A percentile compares a stretch with the other conserved stretches of the same genome.
Conservation (phyloP, 2,888 invertebrate genomes). For the Argyresthia albistria region DNA sequence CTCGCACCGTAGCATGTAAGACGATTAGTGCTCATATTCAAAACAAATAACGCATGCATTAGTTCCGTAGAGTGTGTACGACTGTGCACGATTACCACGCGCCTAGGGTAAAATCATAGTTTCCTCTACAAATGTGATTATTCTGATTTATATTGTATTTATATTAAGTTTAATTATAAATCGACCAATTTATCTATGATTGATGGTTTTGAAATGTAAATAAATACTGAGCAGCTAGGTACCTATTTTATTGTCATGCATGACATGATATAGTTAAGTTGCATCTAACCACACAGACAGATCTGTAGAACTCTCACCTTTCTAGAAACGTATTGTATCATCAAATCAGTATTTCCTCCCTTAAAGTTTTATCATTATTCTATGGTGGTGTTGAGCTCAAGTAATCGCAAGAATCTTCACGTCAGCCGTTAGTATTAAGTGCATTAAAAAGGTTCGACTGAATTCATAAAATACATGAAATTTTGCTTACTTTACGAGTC, state of each 20-base stretch:
- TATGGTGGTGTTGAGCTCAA: constrained; percentile 27
- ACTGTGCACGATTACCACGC: neutral
- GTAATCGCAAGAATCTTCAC: constrained; percentile 23
- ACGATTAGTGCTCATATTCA: neutral
- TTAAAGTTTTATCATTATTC: neutral
- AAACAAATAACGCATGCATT: no score
- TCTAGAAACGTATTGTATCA: no score
- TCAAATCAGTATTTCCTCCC: neutral
- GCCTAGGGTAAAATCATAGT: neutral
- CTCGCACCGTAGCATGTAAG: neutral
- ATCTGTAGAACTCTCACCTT: no score
- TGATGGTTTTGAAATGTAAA: neutral
- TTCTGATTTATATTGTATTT: neutral
- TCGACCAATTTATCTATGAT: constrained; percentile 1
- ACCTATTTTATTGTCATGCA: no score
- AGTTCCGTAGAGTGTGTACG: no score
- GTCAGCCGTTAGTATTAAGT: constrained; percentile 39
- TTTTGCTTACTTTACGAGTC: constrained; percentile 28
- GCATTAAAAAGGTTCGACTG: constrained; percentile 52
- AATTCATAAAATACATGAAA: constrained; percentile 31
- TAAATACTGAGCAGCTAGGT: neutral
- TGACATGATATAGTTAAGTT: no score
- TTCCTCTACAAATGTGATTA: neutral
- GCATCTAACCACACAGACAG: no score
- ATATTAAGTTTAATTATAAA: neutral